phyloP scores from a whole-genome alignment of 1,140 invertebrate genomes.

The Drosophila virilis region DNA sequence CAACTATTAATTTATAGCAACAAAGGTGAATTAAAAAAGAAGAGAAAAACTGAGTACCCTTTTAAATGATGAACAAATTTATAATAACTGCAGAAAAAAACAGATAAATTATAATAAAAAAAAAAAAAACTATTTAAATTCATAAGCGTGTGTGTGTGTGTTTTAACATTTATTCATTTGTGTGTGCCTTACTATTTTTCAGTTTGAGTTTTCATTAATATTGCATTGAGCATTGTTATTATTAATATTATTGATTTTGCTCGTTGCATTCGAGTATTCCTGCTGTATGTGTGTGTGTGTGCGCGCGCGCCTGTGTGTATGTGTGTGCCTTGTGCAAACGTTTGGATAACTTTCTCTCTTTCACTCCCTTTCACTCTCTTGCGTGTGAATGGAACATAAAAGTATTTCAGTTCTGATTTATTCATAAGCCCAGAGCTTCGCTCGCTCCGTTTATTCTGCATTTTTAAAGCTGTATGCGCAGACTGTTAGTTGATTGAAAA shows the following conservation, averaged over 20 bases:
- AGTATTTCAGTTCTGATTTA: constrained; percentile 66
- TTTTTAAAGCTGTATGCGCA: constrained; percentile 58
- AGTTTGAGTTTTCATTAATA: constrained; percentile 79
- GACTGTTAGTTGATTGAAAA: constrained; percentile 61
- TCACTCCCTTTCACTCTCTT: constrained; percentile 20
- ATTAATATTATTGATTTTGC: constrained; percentile 73
- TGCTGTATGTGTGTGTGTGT: constrained; percentile 42
- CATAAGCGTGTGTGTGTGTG: constrained; percentile 46
- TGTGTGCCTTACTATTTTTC: constrained; percentile 67
- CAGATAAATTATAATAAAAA: constrained; percentile 43
- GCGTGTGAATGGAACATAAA: constrained; percentile 26
- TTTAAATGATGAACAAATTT: constrained; percentile 47
- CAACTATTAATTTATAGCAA: constrained; percentile 74
- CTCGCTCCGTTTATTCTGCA: constrained; percentile 52
- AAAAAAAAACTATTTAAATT: constrained; percentile 58
- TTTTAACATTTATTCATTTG: constrained; percentile 53
- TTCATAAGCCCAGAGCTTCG: constrained; percentile 56
- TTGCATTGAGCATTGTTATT: constrained; percentile 75
- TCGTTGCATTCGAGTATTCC: constrained; percentile 65
- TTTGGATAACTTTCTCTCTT: constrained; percentile 60
- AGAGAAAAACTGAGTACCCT: constrained; percentile 35
- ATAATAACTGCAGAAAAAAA: constrained; percentile 59
- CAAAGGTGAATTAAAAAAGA: constrained; percentile 22
- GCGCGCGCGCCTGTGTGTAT: constrained; percentile 3
- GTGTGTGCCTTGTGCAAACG: constrained; percentile 69